Evolutionary conservation across 2,888 invertebrate genomes (phyloP).

Genomic region (Esperia sulphurella): DNA sequence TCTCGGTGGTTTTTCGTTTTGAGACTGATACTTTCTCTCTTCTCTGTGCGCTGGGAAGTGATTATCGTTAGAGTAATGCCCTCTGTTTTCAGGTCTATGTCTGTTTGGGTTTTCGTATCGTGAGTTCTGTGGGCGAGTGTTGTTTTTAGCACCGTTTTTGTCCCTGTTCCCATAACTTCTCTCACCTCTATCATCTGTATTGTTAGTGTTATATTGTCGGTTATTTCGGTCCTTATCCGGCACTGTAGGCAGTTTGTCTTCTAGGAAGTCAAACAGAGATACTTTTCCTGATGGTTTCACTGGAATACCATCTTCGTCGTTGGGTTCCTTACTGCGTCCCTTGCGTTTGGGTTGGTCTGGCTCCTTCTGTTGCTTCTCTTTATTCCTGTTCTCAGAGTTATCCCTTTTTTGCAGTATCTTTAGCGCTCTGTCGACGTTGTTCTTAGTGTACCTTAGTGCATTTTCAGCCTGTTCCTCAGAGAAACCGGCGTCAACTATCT

Average conservation of each 20-base stretch:
- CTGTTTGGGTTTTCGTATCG: slow-evolving; percentile 52
- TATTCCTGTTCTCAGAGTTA: slow-evolving; percentile 64
- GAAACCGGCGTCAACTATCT: slow-evolving; percentile 89
- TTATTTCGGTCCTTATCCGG: slow-evolving; percentile 63
- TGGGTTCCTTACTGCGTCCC: slow-evolving; percentile 66
- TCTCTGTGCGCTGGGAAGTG: slow-evolving; percentile 52
- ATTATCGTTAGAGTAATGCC: slow-evolving; percentile 58
- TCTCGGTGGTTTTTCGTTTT: slow-evolving; percentile 79
- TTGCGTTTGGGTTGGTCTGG: slow-evolving; percentile 65
- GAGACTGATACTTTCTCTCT: slow-evolving; percentile 61
- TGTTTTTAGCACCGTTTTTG: slow-evolving; percentile 50
- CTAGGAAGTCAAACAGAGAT: slow-evolving; percentile 89
- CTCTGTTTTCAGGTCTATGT: slow-evolving; percentile 49
- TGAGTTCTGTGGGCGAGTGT: slow-evolving; percentile 48
- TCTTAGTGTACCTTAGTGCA: slow-evolving; percentile 84
- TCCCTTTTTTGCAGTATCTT: slow-evolving; percentile 81
- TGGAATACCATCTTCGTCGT: slow-evolving; percentile 77
- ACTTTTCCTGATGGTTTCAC: slow-evolving; percentile 89
- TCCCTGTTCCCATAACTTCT: slow-evolving; percentile 52
- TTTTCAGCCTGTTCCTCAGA: slow-evolving; percentile 86
- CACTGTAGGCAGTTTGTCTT: slow-evolving; percentile 85
- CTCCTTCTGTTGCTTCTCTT: slow-evolving; percentile 64
- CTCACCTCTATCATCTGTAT: slow-evolving; percentile 50
- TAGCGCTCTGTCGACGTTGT: slow-evolving; percentile 86
- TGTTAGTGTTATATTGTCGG: slow-evolving; percentile 42